Evolutionary conservation across 2,113 vertebrate species (phyloP).

Genomic region (Daubentonia madagascariensis): DNA sequence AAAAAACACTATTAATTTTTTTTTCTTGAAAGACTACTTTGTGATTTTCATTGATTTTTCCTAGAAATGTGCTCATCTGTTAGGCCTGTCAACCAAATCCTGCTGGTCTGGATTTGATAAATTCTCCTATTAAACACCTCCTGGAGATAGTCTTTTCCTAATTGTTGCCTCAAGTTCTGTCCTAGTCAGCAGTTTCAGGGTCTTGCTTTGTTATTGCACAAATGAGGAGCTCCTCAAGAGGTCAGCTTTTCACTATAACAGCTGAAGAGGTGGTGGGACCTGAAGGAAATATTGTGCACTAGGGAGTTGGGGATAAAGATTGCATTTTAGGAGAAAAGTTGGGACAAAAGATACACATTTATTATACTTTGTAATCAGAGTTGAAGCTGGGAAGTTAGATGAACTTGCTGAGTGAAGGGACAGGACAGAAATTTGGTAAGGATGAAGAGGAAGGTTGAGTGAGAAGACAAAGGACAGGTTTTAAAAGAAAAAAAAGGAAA

Average conservation of each 20-base stretch:
- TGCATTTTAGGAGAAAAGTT: not conserved
- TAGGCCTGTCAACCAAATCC: not conserved
- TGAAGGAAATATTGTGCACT: not conserved
- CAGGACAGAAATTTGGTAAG: not conserved
- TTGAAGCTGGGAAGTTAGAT: not conserved
- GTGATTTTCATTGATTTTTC: not conserved
- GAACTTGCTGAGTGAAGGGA: not conserved
- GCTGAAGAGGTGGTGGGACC: not conserved
- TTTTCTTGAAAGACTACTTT: not conserved
- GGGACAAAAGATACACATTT: not conserved
- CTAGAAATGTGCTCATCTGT: not conserved
- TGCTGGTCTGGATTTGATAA: not conserved
- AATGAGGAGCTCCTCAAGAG: not conserved
- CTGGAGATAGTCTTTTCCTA: not conserved
- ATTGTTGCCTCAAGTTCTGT: not conserved
- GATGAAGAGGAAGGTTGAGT: not conserved
- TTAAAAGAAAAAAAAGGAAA: not conserved
- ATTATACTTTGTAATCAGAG: not conserved
- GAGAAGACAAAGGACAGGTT: not conserved
- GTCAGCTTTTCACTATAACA: not conserved
- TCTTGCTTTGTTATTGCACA: not conserved
- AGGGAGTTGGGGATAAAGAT: not conserved
- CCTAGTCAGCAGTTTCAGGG: not conserved
- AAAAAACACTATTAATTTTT: not conserved
- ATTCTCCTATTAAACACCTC: not conserved